Conservation (phyloP, 2,113 vertebrate species). For the Calypte anna region DNA sequence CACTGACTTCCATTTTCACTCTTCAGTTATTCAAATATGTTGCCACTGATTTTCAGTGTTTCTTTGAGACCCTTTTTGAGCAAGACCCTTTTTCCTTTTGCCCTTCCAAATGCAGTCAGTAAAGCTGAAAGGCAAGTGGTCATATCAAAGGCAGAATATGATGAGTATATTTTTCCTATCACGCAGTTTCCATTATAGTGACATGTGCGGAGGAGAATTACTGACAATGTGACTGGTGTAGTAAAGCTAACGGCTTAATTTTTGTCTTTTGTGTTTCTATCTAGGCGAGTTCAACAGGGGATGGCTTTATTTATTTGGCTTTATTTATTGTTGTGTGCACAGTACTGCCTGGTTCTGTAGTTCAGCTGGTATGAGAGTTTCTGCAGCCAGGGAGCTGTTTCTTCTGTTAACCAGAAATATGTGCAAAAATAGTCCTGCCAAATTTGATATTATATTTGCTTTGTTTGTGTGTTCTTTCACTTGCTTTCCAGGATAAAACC, state of each 20-base stretch:
- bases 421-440: not conserved
- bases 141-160: not conserved
- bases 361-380: not conserved
- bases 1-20: not conserved
- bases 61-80: not conserved
- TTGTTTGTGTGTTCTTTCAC: not conserved
- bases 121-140: not conserved
- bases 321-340: not conserved
- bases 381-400: not conserved
- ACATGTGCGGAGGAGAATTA: not conserved
- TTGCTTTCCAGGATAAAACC: constrained; percentile 34
- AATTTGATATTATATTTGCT: not conserved
- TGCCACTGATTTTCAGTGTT: not conserved
- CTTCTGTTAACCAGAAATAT: not conserved
- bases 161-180: not conserved
- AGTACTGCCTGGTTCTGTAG: not conserved
- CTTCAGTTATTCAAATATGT: not conserved
- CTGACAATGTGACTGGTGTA: not conserved
- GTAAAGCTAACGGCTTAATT: not conserved
- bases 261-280: not conserved
- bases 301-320: not conserved
- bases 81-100: not conserved
- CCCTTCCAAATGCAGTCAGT: not conserved
- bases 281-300: not conserved
- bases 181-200: not conserved